Percentiles rank a stretch among this genome's conserved stretches.
phyloP scores from a whole-genome alignment of 2,113 vertebrate species.

The Bagarius yarrelli region DNA sequence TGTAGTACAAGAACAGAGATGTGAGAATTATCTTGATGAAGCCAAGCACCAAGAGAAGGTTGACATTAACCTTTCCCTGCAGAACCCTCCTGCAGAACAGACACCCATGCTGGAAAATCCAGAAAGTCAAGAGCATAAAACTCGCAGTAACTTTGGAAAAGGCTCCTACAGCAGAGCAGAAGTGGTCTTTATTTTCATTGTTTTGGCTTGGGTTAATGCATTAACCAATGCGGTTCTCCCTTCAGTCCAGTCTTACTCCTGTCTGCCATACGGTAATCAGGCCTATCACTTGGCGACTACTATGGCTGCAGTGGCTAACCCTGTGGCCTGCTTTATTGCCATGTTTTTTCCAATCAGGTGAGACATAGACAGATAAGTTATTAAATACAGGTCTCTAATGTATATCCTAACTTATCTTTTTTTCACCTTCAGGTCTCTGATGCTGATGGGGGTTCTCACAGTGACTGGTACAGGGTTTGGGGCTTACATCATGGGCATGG shows the following conservation, averaged over 20 bases:
- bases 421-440: slow-evolving; percentile 67
- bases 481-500: slow-evolving; percentile 75
- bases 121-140: slow-evolving; percentile 41
- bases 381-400: background rate
- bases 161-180: slow-evolving; percentile 62
- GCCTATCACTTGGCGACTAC: slow-evolving; percentile 78
- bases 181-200: slow-evolving; percentile 71
- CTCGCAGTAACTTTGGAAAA: slow-evolving; percentile 60
- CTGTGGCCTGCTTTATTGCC: slow-evolving; percentile 79
- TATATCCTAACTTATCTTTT: background rate
- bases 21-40: slow-evolving; percentile 55
- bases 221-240: slow-evolving; percentile 81
- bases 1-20: slow-evolving; percentile 63
- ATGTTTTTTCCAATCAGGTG: slow-evolving; percentile 77
- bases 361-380: slow-evolving; percentile 22
- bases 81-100: slow-evolving; percentile 63
- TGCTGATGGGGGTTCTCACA: slow-evolving; percentile 68
- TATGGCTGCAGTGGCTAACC: slow-evolving; percentile 78
- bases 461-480: slow-evolving; percentile 69
- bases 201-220: slow-evolving; percentile 79
- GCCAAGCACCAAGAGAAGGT: slow-evolving; percentile 53
- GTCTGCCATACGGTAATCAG: slow-evolving; percentile 78
- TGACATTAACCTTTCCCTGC: slow-evolving; percentile 60
- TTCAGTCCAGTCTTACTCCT: slow-evolving; percentile 80
- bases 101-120: slow-evolving; percentile 67